phyloP scores from a whole-genome alignment of 2,113 vertebrate genomes.

The Cyprinodon tularosa region DNA sequence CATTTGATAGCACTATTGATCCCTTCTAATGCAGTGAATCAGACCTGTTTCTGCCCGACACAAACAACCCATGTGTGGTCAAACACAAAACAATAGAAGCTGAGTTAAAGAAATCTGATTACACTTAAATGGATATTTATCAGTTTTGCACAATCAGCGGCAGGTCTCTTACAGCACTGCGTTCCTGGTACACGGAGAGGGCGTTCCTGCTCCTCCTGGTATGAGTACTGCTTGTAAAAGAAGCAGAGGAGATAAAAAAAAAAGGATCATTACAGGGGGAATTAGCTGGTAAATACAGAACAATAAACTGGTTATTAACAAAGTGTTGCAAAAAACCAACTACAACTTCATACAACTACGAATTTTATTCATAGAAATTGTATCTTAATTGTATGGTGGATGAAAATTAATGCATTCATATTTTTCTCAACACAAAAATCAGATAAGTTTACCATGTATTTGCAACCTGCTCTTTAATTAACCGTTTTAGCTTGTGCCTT shows the following conservation, averaged over 20 bases:
- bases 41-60: constrained; percentile 22
- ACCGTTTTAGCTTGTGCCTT: constrained; percentile 30
- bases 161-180: constrained; percentile 92
- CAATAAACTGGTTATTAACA: neutral
- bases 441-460: neutral
- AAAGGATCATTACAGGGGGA: neutral
- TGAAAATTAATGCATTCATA: neutral
- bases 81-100: constrained; percentile 35
- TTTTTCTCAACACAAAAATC: neutral
- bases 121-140: constrained; percentile 23
- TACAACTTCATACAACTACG: neutral
- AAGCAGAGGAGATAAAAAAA: constrained; percentile 16
- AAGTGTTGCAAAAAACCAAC: neutral
- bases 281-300: neutral
- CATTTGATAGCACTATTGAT: constrained; percentile 67
- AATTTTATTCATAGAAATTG: neutral
- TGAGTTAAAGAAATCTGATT: constrained; percentile 49
- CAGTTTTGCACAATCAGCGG: constrained; percentile 28
- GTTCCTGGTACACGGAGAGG: constrained; percentile 88
- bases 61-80: constrained; percentile 43
- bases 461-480: constrained; percentile 1
- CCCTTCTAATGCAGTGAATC: constrained; percentile 26
- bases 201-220: constrained; percentile 90
- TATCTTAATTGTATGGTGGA: neutral
- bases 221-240: constrained; percentile 77